A percentile compares a stretch with the other conserved stretches of the same genome.
phyloP scores from a whole-genome alignment of 2,113 vertebrate species.

The Plestiodon gilberti region DNA sequence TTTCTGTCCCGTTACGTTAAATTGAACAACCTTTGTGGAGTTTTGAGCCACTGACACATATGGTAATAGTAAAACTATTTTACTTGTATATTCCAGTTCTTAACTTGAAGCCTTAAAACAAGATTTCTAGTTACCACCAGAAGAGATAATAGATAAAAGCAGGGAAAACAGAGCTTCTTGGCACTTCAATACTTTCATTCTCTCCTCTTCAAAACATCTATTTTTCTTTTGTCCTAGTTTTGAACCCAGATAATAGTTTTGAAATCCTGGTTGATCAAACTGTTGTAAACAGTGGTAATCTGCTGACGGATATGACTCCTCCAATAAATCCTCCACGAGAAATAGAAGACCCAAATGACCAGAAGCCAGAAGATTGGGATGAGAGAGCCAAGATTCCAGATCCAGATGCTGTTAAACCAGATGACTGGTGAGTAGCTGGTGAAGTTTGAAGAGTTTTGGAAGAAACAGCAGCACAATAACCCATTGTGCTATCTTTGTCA shows the following conservation, averaged over 20 bases:
- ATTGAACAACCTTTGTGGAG: too few species aligned
- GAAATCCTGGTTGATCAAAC: conserved; percentile 94
- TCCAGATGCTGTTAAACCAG: conserved; percentile 92
- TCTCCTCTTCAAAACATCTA: background rate
- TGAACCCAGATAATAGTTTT: conserved; percentile 96
- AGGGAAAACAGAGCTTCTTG: background rate
- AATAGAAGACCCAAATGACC: conserved; percentile 95
- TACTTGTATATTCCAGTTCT: background rate
- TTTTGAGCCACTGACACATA: background rate
- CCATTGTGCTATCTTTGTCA: background rate
- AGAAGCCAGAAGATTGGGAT: conserved; percentile 98
- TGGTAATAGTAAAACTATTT: background rate
- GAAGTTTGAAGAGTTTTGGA: background rate
- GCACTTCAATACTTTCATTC: background rate
- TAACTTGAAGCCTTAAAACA: background rate
- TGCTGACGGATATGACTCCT: conserved; percentile 92
- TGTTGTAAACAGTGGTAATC: conserved; percentile 91
- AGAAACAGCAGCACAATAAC: background rate
- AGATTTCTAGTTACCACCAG: background rate
- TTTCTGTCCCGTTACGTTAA: too few species aligned
- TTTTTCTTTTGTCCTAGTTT: conserved; percentile 75
- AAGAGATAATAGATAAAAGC: background rate
- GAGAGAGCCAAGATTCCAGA: conserved; percentile 97
- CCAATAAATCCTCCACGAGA: conserved; percentile 92
- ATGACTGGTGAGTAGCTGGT: conserved; percentile 87